Evolutionary conservation across 2,888 invertebrate species (phyloP).

Genomic region (Ditylenchus weischeri): DNA sequence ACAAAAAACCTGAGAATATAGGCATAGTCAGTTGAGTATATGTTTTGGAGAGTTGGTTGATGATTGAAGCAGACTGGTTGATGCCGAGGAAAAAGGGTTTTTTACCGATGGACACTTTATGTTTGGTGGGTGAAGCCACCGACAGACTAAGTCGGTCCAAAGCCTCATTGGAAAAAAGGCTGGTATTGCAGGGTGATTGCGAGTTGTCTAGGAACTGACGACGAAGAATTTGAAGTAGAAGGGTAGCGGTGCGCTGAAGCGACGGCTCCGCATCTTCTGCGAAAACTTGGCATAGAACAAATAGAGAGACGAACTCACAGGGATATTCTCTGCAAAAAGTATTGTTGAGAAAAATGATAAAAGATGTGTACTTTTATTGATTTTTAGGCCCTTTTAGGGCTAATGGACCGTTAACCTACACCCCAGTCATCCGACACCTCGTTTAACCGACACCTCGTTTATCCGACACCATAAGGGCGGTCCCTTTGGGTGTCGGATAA

Average conservation of each 20-base stretch:
- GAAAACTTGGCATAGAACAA: constrained; percentile 92
- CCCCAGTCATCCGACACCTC: too few species aligned
- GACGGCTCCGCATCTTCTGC: constrained; percentile 73
- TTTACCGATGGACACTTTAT: background rate
- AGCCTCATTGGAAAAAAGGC: constrained; percentile 14
- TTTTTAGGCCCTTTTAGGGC: too few species aligned
- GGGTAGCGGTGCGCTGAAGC: constrained; percentile 72
- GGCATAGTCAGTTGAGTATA: constrained; percentile 98
- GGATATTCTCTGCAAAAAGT: constrained; percentile 79
- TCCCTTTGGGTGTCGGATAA: too few species aligned
- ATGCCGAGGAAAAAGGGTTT: constrained; percentile 11
- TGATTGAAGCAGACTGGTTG: constrained; percentile 64
- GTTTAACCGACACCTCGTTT: too few species aligned
- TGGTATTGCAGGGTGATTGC: constrained; percentile 35
- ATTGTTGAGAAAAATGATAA: constrained; percentile 7
- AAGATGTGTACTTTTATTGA: too few species aligned
- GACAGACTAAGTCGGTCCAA: background rate
- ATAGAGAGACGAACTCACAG: constrained; percentile 78
- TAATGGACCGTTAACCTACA: too few species aligned
- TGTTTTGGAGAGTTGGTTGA: constrained; percentile 83
- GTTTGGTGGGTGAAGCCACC: constrained; percentile 1
- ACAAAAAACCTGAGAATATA: constrained; percentile 84
- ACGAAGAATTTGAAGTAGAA: constrained; percentile 83
- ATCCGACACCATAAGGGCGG: too few species aligned
- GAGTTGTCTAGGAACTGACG: constrained; percentile 79